Conservation (phyloP, 2,888 invertebrate genomes). For the Tubulanus polymorphus region DNA sequence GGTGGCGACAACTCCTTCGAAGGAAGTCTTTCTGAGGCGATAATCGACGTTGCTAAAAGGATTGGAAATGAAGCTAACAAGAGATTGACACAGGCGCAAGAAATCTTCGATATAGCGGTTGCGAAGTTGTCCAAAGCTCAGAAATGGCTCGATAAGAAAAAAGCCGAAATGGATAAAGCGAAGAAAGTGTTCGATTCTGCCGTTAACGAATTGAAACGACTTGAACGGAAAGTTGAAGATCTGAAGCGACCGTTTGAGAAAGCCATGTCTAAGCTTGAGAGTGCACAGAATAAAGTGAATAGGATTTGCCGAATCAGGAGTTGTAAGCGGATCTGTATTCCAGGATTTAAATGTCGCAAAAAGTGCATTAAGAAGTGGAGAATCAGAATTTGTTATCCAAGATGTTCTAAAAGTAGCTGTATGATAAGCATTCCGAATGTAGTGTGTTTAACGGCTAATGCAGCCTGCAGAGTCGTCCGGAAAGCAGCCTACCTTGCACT, state of each 20-base stretch:
- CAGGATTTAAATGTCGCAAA: slow-evolving; percentile 15
- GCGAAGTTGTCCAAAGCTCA: slow-evolving; percentile 15
- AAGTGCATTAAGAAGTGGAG: slow-evolving; percentile 11
- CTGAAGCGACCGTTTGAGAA: slow-evolving; percentile 20
- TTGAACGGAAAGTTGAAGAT: slow-evolving; percentile 18
- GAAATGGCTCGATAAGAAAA: slow-evolving; percentile 17
- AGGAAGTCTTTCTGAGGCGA: slow-evolving; percentile 17
- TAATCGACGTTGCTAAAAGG: slow-evolving; percentile 7
- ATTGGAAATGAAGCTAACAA: slow-evolving; percentile 15
- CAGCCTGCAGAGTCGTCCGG: not conserved
- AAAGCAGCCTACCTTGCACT: not conserved
- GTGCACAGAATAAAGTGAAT: slow-evolving; percentile 21
- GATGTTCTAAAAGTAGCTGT: too few relatives aligned
- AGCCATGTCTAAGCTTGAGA: slow-evolving; percentile 14
- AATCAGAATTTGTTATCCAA: slow-evolving; percentile 14
- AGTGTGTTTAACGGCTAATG: slow-evolving; percentile 3
- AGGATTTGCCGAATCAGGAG: slow-evolving; percentile 20
- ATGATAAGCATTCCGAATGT: slow-evolving; percentile 5
- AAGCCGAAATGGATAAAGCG: slow-evolving; percentile 10
- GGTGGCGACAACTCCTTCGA: slow-evolving; percentile 16
- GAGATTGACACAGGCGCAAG: slow-evolving; percentile 15
- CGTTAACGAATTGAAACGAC: slow-evolving; percentile 14
- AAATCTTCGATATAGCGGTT: slow-evolving; percentile 15
- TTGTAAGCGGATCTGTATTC: slow-evolving; percentile 19
- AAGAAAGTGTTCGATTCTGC: slow-evolving; percentile 19